Evolutionary conservation across 2,113 vertebrate species (phyloP).

Genomic region (Epinephelus lanceolatus): DNA sequence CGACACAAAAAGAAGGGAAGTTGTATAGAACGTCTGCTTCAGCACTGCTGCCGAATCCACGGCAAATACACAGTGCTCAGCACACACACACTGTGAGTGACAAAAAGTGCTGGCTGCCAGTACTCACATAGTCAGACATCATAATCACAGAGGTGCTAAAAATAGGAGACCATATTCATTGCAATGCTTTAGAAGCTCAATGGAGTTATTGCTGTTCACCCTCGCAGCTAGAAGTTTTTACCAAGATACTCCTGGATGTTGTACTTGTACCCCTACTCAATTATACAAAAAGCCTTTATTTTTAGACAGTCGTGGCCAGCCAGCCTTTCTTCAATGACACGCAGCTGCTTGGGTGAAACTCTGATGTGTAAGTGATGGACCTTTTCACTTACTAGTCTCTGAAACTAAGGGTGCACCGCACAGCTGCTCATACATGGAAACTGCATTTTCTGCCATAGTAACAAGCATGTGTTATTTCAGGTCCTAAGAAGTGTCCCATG

Average conservation of each 20-base stretch:
- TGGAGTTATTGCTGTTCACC: constrained; percentile 54
- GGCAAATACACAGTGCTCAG: constrained; percentile 49
- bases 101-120: constrained; percentile 75
- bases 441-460: constrained; percentile 41
- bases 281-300: constrained; percentile 67
- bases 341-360: constrained; percentile 18
- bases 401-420: neutral
- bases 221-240: constrained; percentile 24
- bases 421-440: constrained; percentile 39
- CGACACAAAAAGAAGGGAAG: constrained; percentile 41
- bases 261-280: constrained; percentile 41
- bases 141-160: constrained; percentile 78
- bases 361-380: neutral
- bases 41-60: constrained; percentile 43
- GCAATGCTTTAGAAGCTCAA: constrained; percentile 60
- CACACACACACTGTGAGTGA: constrained; percentile 58
- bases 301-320: constrained; percentile 51
- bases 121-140: constrained; percentile 70
- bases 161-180: constrained; percentile 71
- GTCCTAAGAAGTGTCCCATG: neutral
- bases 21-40: constrained; percentile 45
- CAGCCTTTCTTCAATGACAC: constrained; percentile 35
- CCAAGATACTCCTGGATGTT: constrained; percentile 20
- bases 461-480: constrained; percentile 6
- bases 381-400: neutral